Base-by-base conservation (phyloP, 2,113 vertebrate species). In the Lampris incognitus region DNA sequence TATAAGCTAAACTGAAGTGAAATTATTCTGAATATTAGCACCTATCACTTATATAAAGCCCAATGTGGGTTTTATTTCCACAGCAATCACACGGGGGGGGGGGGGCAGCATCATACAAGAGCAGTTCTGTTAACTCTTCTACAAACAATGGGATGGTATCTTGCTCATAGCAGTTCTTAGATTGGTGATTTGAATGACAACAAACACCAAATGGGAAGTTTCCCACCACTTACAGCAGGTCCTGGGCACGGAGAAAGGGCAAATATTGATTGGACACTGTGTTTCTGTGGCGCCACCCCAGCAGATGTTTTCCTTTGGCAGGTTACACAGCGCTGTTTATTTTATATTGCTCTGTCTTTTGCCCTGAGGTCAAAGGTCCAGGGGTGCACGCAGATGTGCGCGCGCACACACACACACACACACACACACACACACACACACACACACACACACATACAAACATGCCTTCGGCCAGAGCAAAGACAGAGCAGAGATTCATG, bases 301-400 rank as follows among this genome's bases (percentile, higher is more conserved):
- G 87, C 94, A 95, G 93, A 94, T 94, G 93, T 92, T 94, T 90
- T 89, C 85, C 83, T 90, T 87, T 78, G 82, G 84, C 90, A 79
- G 76, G 79, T 91, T 91, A 83, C 73, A 61, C 76, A 49, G 74
- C 63, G 56, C 54, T 92, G 92, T 93, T 92, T 94, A 89, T 93
- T 92, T 91, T 88, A 88, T 90, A 90, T 86, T 82, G 89, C 91
- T 89, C 73, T 13, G 41, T 90, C 88, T 89, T 89, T 88, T 77
- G 59, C 59, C 24, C 79, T 3, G 80, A 92, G 93, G 92, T 94
- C 93, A 94, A 92, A 94, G 91, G 93, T 88, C 85, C 40, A 10
- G 68, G 76, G 69, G 83, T 63, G 83, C 56, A 5, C 41, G 2
- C 62, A 5, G 42, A 8, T 42, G 9, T 42, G 24, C 41, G 7